Base-by-base conservation (phyloP, 2,888 invertebrate species). In the Perizoma flavofasciatum region DNA sequence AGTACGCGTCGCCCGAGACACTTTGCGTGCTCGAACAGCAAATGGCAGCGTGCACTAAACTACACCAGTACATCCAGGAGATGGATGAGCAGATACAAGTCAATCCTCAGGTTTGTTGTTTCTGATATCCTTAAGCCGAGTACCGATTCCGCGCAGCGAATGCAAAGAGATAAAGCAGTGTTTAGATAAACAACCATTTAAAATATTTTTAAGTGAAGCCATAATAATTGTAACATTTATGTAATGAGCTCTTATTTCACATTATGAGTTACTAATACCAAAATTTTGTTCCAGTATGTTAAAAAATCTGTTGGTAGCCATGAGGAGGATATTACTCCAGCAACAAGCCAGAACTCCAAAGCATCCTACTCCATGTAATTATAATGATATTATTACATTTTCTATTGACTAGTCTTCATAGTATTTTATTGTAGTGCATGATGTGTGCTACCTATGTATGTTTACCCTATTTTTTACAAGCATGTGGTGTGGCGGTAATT, bases 61-160 rank as follows among this genome's bases (percentile, higher is more conserved):
- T 98, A 71, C 97, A 98, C 79, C 96, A 96, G 78, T 96, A 97
- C 82, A 95, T 98, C 60, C 94, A 96, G 72, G 95, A 95, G 75
- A 98, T 98, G 98, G 98, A 98, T 84, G 97, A 98, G 84, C 98
- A 98, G 81, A 98, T 98, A 71, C 95, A 97, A 87, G 95, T 98
- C 32, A 98, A 98, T 82, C 97, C 98, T 37, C 96, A 96, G 91
- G 94, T 94, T 55, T 58, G 65, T 59, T 22, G 22, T 22, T 22
- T 22, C 1, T 3, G 22, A 22, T 22, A 1, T 22, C 22, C 22
- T 22, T 22, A 22, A 22, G 22, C 22, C 22, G 22, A 22, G 1
- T 22, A 22, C 22, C 22, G 22, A 22, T 3, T 22, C 1, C 3
- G 22, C 3, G 22, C 22, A 22, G 22, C 22, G 3, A 22, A 22